Conservation (phyloP, 2,797 vertebrate genomes). For the Myripristis murdjan region DNA sequence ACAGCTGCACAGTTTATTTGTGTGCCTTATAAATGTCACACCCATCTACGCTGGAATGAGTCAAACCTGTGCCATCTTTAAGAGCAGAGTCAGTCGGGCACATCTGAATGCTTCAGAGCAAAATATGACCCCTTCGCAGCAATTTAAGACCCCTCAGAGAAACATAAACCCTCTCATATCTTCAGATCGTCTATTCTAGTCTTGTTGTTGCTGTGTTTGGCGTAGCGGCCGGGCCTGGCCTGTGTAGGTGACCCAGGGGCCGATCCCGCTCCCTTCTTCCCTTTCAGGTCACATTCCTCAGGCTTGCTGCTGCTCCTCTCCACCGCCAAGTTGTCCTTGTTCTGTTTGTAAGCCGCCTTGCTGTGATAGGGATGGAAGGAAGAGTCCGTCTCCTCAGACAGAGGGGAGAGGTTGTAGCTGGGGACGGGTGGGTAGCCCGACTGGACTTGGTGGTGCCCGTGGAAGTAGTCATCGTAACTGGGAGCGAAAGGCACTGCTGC, state of each 20-base stretch:
- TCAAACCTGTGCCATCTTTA: slow-evolving; percentile 61
- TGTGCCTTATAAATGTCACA: slow-evolving; percentile 38
- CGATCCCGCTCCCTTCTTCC: slow-evolving; percentile 77
- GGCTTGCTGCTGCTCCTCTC: slow-evolving; percentile 83
- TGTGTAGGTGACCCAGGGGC: slow-evolving; percentile 78
- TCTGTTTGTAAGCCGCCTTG: slow-evolving; percentile 84
- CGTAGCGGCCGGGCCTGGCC: slow-evolving; percentile 67
- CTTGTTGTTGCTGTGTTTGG: slow-evolving; percentile 85
- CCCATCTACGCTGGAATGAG: slow-evolving; percentile 64
- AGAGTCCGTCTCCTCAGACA: slow-evolving; percentile 72
- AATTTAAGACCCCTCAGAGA: slow-evolving; percentile 74
- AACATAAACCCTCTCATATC: slow-evolving; percentile 81
- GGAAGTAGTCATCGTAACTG: slow-evolving; percentile 79
- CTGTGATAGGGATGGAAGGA: slow-evolving; percentile 80
- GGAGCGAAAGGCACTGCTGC: slow-evolving; percentile 66
- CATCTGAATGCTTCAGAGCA: slow-evolving; percentile 50
- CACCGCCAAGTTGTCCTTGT: slow-evolving; percentile 87
- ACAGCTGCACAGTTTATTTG: slow-evolving; percentile 17
- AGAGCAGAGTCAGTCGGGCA: slow-evolving; percentile 27
- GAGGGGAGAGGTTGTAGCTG: slow-evolving; percentile 76
- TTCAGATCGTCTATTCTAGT: slow-evolving; percentile 88
- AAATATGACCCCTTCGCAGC: slow-evolving; percentile 51
- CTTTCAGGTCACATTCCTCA: slow-evolving; percentile 82
- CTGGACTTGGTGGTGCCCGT: slow-evolving; percentile 68
- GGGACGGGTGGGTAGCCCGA: slow-evolving; percentile 71